Evolutionary conservation across 2,888 invertebrate species (phyloP).

Genomic region (Koerneria pararmatus): DNA sequence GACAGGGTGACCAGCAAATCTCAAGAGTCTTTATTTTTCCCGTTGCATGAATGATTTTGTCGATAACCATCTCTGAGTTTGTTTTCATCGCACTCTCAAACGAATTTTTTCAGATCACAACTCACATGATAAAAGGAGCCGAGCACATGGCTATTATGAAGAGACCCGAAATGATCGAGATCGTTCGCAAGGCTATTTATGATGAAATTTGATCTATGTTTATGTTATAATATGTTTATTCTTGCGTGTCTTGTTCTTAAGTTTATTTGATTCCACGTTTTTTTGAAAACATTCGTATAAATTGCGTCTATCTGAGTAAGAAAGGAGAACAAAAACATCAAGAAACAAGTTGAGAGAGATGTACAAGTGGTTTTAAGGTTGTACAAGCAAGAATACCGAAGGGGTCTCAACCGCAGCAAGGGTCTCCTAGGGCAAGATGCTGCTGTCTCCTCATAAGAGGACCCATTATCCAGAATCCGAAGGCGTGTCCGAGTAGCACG

Average conservation of each 20-base stretch:
- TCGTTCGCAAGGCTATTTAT: conserved; percentile 43
- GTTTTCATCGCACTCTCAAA: not conserved
- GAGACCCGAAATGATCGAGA: conserved; percentile 43
- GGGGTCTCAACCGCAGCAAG: too few species aligned
- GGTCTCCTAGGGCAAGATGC: too few species aligned
- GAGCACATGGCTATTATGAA: conserved; percentile 55
- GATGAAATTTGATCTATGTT: conserved; percentile 10
- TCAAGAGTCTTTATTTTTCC: conserved; percentile 66
- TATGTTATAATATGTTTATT: too few species aligned
- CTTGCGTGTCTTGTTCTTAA: too few species aligned
- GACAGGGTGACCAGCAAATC: conserved; percentile 66
- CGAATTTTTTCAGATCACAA: conserved; percentile 33
- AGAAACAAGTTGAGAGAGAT: too few species aligned
- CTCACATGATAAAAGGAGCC: conserved; percentile 44
- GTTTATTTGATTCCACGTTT: too few species aligned
- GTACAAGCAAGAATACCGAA: too few species aligned
- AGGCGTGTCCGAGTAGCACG: conserved; percentile 40
- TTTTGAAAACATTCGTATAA: too few species aligned
- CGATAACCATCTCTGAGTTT: conserved; percentile 2
- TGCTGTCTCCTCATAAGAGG: conserved; percentile 46
- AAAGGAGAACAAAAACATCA: too few species aligned
- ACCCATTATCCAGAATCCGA: conserved; percentile 46
- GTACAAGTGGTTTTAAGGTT: too few species aligned
- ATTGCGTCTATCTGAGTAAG: too few species aligned
- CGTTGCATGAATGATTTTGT: not conserved